Percentiles rank a stretch among this genome's conserved stretches.
These are phyloP conservation scores for Cottoperca gobio DNA, from an alignment of 2,797 vertebrate genomes.

Conservation along the genomic window DNA sequence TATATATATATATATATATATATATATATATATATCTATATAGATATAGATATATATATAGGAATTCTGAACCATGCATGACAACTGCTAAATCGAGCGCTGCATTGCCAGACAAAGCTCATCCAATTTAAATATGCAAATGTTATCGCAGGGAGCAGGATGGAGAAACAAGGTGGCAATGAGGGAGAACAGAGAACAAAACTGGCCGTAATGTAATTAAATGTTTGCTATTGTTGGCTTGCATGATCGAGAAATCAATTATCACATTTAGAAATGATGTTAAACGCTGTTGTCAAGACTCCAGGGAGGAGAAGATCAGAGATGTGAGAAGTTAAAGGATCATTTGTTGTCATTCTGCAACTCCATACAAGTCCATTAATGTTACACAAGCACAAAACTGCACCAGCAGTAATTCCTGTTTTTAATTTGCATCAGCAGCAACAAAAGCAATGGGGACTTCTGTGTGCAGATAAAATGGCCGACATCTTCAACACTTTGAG, in stretches of 20 bases:
- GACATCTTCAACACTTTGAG: no score
- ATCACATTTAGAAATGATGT: constrained; percentile 31
- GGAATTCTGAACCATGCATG: no score
- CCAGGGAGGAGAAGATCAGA: constrained; percentile 24
- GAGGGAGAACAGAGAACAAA: constrained; percentile 58
- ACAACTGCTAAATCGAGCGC: not conserved
- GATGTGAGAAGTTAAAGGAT: not conserved
- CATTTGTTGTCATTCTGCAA: no score
- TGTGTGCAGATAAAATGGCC: no score
- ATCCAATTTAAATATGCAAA: constrained; percentile 96
- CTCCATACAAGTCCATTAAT: no score
- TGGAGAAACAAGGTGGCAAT: constrained; percentile 78
- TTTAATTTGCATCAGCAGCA: no score
- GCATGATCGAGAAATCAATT: constrained; percentile 60
- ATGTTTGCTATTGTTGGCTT: constrained; percentile 65
- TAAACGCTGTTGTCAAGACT: constrained; percentile 17
- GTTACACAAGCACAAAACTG: no score
- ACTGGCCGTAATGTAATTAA: constrained; percentile 62
- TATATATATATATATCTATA: no score
- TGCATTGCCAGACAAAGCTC: constrained; percentile 79
- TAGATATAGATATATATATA: not conserved
- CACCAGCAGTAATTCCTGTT: no score
- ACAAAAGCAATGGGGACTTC: no score
- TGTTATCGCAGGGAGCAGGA: constrained; percentile 75
- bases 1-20: not conserved